Evolutionary conservation across 2,113 vertebrate species (phyloP), one percentile per base, ranked within the genome.

Genomic region (Micromys minutus): DNA sequence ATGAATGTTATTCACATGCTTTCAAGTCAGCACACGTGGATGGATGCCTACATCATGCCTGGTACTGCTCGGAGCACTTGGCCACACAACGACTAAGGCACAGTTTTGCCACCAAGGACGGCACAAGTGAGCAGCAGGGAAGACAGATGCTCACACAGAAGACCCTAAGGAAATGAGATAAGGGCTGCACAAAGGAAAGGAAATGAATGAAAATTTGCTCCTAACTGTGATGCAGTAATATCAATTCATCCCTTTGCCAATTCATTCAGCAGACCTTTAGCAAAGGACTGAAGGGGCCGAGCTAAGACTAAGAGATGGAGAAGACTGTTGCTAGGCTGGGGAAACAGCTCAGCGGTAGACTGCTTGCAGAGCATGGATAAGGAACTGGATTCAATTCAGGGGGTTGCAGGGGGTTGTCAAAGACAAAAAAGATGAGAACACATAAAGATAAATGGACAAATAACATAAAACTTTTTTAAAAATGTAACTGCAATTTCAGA

Each of bases 1-100:
- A 84, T 84, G 57, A 45, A 45, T 31, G 80, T 63, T 11, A 84
- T 84, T 84, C 80, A 84, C 80, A 84, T 84, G 61, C 80, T 84
- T 84, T 84, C 57, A 84, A 84, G 80, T 84, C 57, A 45, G 80
- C 80, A 84, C 80, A 84, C 80, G 80, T 84, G 80, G 80, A 84
- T 31, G 80, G 57, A 84, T 84, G 80, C 80, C 80, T 42, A 45
- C 80, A 63, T 63, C 80, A 84, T 45, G 39, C 80, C 57, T 61
- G n/a, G 57, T 42, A 84, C 80, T 84, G 80, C 45, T 15, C 7
- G 15, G 63, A 84, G n/a, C 80, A 31, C 80, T 84, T 19, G 57
- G 80, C 39, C 57, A 31, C 80, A 45, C 80, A 63, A 63, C 61
- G 80, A 29, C 57, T 61, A 31, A 63, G 80, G 80, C 80, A 63